Percentiles rank a stretch among this genome's conserved stretches.
Evolutionary conservation across 1,140 invertebrate genomes (phyloP).

Genomic region (Zaprionus taronus): DNA sequence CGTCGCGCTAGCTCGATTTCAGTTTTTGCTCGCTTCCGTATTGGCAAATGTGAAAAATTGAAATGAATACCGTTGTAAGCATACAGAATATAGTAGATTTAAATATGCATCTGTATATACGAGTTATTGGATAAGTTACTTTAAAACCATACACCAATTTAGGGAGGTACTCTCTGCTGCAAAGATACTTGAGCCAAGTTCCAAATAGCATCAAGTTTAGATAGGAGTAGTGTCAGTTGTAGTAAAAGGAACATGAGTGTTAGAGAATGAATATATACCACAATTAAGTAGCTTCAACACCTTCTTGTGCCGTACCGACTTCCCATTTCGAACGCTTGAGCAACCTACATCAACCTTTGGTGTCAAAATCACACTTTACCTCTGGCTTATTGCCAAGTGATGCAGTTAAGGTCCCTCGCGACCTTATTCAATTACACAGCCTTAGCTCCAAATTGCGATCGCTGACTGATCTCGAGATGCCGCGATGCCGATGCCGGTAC

Average conservation of each 20-base stretch:
- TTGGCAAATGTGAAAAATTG: background rate
- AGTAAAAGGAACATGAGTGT: background rate
- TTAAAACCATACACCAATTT: too few species aligned
- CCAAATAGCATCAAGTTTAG: background rate
- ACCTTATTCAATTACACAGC: conserved; percentile 46
- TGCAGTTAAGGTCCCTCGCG: conserved; percentile 8
- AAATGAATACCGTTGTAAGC: background rate
- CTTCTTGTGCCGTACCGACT: background rate
- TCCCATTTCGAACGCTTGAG: background rate
- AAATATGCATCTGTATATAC: too few species aligned
- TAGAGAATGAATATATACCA: background rate
- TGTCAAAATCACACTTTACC: conserved; percentile 35
- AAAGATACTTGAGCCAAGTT: too few species aligned
- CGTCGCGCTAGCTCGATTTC: background rate
- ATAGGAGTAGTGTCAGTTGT: background rate
- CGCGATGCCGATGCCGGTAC: background rate
- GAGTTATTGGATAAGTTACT: too few species aligned
- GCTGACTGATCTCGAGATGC: background rate
- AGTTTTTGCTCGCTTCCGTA: background rate
- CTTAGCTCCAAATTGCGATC: conserved; percentile 57
- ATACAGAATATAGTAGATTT: too few species aligned
- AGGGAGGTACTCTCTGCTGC: too few species aligned
- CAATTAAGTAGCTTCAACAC: background rate
- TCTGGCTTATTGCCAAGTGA: background rate
- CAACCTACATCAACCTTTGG: conserved; percentile 6